phyloP scores from a whole-genome alignment of 1,140 invertebrate species.

The Drosophila biarmipes region DNA sequence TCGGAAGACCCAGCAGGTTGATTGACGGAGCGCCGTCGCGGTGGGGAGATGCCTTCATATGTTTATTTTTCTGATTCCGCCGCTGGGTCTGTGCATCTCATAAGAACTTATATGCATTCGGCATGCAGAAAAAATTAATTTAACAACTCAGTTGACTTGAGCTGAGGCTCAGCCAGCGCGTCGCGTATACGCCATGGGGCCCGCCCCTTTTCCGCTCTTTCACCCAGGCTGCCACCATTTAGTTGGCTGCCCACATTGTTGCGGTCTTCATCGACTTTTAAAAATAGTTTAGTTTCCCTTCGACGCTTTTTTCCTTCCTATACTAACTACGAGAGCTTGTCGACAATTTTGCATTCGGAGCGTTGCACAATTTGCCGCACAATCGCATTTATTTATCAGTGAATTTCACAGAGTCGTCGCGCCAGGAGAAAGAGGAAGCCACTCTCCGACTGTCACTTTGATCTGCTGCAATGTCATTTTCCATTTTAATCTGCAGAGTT shows the following conservation, averaged over 20 bases:
- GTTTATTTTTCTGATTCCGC: constrained; percentile 25
- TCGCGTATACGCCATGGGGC: constrained; percentile 69
- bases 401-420: constrained; percentile 57
- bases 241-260: constrained; percentile 29
- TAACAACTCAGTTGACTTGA: constrained; percentile 81
- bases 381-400: constrained; percentile 82
- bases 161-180: constrained; percentile 64
- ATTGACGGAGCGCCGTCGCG: constrained; percentile 64
- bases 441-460: constrained; percentile 49
- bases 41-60: constrained; percentile 41
- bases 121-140: constrained; percentile 81
- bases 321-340: constrained; percentile 58
- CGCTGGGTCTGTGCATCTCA: constrained; percentile 29
- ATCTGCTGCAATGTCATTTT: constrained; percentile 66
- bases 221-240: constrained; percentile 14
- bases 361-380: constrained; percentile 81
- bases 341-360: constrained; percentile 77
- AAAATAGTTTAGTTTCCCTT: constrained; percentile 45
- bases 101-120: constrained; percentile 47
- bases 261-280: constrained; percentile 39
- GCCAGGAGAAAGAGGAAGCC: constrained; percentile 57
- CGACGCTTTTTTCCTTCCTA: constrained; percentile 12
- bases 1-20: constrained; percentile 37
- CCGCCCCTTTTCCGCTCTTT: constrained; percentile 9
- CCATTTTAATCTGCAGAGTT: constrained; percentile 73